Conservation (phyloP, 1,140 invertebrate genomes). For the Galendromus occidentalis region DNA sequence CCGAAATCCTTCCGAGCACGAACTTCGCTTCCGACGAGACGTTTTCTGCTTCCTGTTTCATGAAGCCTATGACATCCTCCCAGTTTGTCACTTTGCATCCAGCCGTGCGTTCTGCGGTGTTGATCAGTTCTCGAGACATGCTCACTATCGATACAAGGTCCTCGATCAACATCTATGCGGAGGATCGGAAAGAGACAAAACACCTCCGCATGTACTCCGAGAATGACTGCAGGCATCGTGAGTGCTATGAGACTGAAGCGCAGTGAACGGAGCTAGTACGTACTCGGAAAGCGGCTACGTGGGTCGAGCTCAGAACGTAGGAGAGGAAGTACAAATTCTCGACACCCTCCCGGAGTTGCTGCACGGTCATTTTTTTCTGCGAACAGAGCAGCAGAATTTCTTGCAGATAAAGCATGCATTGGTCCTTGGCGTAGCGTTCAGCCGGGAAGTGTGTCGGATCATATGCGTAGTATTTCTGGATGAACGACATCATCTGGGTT, state of each 20-base stretch:
- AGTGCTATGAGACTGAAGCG: too few relatives aligned
- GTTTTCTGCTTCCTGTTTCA: not conserved
- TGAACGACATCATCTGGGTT: not conserved
- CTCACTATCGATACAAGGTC: not conserved
- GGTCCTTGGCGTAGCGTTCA: not conserved
- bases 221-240: too few relatives aligned
- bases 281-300: not conserved
- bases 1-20: not conserved
- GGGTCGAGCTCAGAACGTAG: not conserved
- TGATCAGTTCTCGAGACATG: not conserved
- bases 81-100: not conserved
- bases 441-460: not conserved
- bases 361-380: conserved; percentile 4
- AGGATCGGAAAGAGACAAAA: not conserved
- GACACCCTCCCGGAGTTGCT: not conserved
- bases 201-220: not conserved
- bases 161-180: not conserved
- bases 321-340: not conserved
- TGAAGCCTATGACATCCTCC: not conserved
- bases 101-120: not conserved
- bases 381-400: not conserved
- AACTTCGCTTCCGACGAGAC: not conserved
- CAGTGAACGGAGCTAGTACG: too few relatives aligned
- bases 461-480: not conserved
- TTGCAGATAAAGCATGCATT: not conserved